Evolutionary conservation across 2,113 vertebrate genomes (phyloP).

Genomic region (Vimba vimba): DNA sequence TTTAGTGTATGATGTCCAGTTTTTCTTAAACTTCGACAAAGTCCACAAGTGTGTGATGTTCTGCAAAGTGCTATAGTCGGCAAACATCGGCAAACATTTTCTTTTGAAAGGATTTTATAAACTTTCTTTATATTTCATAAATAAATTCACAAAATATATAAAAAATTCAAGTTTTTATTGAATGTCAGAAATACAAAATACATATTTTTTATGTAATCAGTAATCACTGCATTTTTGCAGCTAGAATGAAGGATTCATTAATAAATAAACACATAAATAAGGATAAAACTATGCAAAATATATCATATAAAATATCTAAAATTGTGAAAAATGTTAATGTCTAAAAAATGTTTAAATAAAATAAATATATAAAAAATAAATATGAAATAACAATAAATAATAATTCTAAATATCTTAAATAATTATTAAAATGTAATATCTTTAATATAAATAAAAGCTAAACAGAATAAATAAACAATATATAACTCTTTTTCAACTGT

Average conservation of each 20-base stretch:
- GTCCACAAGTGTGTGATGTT: too few species aligned
- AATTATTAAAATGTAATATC: not conserved
- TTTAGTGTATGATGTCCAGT: too few species aligned
- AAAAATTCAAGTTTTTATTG: conserved; percentile 8
- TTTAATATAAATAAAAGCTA: not conserved
- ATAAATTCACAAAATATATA: not conserved
- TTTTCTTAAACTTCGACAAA: too few species aligned
- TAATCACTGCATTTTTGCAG: not conserved
- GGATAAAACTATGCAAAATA: not conserved
- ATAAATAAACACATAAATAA: not conserved
- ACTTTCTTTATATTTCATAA: not conserved
- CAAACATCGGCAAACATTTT: not conserved
- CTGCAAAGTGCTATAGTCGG: not conserved
- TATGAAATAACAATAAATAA: not conserved
- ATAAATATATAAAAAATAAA: not conserved
- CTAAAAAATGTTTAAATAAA: not conserved
- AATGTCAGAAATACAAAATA: conserved; percentile 27
- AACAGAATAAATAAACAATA: not conserved
- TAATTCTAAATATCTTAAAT: not conserved
- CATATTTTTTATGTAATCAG: not conserved
- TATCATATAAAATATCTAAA: not conserved
- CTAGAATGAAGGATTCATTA: not conserved
- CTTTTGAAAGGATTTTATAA: not conserved
- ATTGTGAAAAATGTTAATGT: too few species aligned
- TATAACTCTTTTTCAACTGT: not conserved